Evolutionary conservation across 2,888 invertebrate genomes (phyloP), one percentile per base, ranked within the genome.

Genomic region (Eilema sororculum): DNA sequence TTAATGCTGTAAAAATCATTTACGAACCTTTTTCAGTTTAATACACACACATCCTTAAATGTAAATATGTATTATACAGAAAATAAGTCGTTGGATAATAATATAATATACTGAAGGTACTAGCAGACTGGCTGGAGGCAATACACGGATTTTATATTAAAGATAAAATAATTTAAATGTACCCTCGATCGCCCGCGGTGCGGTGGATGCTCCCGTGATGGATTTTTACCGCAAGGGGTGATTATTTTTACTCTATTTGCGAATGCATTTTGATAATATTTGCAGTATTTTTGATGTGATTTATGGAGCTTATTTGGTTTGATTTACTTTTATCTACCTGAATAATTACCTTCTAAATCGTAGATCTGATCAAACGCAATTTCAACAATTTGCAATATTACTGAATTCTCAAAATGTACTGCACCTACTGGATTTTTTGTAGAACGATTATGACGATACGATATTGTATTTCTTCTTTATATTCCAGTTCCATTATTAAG

Each of bases 121-220:
- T 66, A 16, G 73, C 61, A 65, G 66, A 22, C 33, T 66, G 58
- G 72, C 88, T 84, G 62, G 76, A 22, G 87, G 89, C 87, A 33
- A 56, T 78, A 89, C 88, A 87, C 72, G 86, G 78, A 76, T 86
- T 87, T 84, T 82, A 81, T 84, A 84, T 86, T 86, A 84, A 84
- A 87, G 81, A 86, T 87, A 86, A 86, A 87, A 86, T 84, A 85
- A 87, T 86, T 86, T 86, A 83, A 86, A 86, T 85, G 84, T 84
- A 78, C 77, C 69, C 78, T 78, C 77, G 70, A 69, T 56, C 72
- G 81, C 85, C 82, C 63, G 80, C 76, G 87, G 87, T 79, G 76
- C 67, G 71, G 37, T 67, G 76, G 52, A 22, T 28, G 13, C 24
- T 33, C 57, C 22, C 13, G 46, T 30, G 58, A 71, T 66, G 52